These are phyloP conservation scores for Silurus aristotelis DNA, from an alignment of 2,797 vertebrate genomes.

Conservation along the genomic window DNA sequence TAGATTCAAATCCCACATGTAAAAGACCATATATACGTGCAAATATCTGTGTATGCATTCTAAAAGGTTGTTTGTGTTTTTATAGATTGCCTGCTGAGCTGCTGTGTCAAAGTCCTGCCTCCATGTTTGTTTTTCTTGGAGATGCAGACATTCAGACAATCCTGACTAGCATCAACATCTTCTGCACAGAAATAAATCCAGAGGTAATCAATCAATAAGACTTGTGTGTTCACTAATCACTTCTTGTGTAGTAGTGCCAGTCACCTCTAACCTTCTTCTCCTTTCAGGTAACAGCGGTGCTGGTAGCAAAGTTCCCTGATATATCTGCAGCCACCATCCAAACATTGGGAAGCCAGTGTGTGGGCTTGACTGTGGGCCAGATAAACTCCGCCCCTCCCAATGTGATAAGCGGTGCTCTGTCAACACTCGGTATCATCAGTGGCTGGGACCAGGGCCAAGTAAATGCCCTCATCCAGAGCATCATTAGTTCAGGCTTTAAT, in stretches of 20 bases:
- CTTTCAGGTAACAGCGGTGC: slow-evolving; percentile 56
- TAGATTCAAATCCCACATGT: too few relatives aligned
- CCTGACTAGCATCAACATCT: slow-evolving; percentile 9
- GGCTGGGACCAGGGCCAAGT: slow-evolving; percentile 67
- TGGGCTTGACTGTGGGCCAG: slow-evolving; percentile 61
- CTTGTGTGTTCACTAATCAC: background rate
- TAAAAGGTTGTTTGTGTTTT: background rate
- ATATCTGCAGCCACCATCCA: slow-evolving; percentile 51
- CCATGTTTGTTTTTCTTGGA: background rate
- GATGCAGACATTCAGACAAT: background rate
- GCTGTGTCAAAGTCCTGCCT: background rate
- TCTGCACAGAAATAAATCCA: background rate
- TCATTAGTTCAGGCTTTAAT: too few relatives aligned
- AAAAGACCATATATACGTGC: too few relatives aligned
- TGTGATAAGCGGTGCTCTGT: slow-evolving; percentile 59
- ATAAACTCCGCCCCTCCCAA: slow-evolving; percentile 50
- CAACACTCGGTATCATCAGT: slow-evolving; percentile 55
- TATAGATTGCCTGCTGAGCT: background rate
- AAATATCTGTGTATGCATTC: background rate
- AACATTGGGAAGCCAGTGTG: slow-evolving; percentile 57
- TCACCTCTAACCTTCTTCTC: background rate
- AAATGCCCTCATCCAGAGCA: background rate
- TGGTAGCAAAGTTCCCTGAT: slow-evolving; percentile 62
- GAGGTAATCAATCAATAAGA: background rate
- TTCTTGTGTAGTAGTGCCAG: background rate